Evolutionary conservation across 2,888 invertebrate genomes (phyloP).

Genomic region (Hanleya hanleyi): DNA sequence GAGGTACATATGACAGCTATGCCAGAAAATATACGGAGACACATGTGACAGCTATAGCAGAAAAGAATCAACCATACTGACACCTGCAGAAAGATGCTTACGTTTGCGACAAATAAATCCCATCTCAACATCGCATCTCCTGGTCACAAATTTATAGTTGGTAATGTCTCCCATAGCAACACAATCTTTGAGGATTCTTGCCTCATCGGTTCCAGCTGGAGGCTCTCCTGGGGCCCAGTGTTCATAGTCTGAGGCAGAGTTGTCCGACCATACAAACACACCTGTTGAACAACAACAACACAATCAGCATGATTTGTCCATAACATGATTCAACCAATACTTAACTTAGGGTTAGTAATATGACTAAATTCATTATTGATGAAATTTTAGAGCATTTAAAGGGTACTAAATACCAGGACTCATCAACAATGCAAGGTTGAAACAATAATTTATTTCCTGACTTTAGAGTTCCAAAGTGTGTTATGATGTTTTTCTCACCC

Average conservation of each 20-base stretch:
- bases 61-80: neutral
- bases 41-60: neutral
- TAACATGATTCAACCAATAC: no score
- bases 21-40: neutral
- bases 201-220: neutral
- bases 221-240: neutral
- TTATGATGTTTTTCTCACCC: no score
- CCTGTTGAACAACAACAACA: neutral
- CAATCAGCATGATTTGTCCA: neutral
- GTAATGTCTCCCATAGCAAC: neutral
- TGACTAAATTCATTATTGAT: no score
- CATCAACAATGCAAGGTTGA: no score
- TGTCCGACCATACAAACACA: neutral
- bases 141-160: neutral
- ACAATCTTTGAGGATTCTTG: neutral
- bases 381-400: no score
- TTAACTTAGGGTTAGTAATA: no score
- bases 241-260: neutral
- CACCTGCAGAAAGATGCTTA: no score
- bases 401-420: no score
- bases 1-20: no score
- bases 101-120: neutral
- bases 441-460: no score
- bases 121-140: neutral
- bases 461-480: no score